Evolutionary conservation across 2,888 invertebrate species (phyloP).

Genomic region (Lacanobia oleracea): DNA sequence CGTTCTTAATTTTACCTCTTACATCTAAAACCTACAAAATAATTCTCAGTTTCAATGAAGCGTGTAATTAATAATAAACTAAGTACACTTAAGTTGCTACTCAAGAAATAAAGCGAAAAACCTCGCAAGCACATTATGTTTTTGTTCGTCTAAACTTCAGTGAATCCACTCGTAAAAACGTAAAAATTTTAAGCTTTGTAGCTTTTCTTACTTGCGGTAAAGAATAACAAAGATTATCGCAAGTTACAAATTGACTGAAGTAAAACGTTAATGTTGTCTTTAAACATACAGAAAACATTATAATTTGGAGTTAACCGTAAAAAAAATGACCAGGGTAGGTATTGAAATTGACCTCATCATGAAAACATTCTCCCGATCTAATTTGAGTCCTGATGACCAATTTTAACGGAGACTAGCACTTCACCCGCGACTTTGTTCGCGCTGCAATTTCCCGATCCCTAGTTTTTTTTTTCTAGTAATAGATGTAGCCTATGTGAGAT

Average conservation of each 20-base stretch:
- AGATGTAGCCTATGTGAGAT: no score
- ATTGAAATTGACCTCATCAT: no score
- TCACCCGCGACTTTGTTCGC: no score
- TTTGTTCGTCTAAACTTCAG: constrained; percentile 17
- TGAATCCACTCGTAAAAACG: constrained; percentile 19
- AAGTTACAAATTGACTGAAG: constrained; percentile 13
- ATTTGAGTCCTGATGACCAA: no score
- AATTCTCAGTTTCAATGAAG: background rate
- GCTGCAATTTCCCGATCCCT: no score
- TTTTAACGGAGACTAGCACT: no score
- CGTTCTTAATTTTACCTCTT: background rate
- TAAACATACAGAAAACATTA: no score
- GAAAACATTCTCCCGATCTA: no score
- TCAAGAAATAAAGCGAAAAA: constrained; percentile 5
- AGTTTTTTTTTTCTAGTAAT: no score
- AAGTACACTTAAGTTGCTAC: background rate
- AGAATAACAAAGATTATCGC: constrained; percentile 25
- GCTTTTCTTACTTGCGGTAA: constrained; percentile 11
- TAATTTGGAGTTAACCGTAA: no score
- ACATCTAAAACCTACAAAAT: background rate
- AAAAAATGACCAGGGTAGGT: no score
- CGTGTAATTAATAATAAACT: constrained; percentile 6
- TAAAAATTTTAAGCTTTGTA: constrained; percentile 20
- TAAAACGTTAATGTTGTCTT: background rate
- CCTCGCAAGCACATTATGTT: constrained; percentile 15